These are phyloP conservation scores for Leptinotarsa peninsularis DNA, from an alignment of 2,888 invertebrate species.

Conservation along the genomic window DNA sequence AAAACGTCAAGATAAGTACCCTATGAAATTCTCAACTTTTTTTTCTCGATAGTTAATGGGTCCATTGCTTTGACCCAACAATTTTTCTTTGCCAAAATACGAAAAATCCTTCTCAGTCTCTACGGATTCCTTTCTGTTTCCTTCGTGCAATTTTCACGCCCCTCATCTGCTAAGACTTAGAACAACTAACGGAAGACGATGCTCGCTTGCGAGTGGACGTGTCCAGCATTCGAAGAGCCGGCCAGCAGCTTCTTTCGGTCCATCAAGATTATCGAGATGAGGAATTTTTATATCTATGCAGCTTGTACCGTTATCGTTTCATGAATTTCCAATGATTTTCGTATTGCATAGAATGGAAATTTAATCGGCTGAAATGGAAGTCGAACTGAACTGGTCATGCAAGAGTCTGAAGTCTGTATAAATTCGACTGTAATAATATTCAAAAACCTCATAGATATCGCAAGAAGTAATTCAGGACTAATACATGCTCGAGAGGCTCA, in stretches of 20 bases:
- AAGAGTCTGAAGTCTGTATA: too few relatives aligned
- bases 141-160: conserved; percentile 6
- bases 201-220: conserved; percentile 31
- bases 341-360: conserved; percentile 33
- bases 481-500: too few relatives aligned
- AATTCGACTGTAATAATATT: too few relatives aligned
- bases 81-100: too few relatives aligned
- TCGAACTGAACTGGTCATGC: background rate
- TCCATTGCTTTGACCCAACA: too few relatives aligned
- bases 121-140: background rate
- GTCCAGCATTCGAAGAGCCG: conserved; percentile 28
- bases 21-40: too few relatives aligned
- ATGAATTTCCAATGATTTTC: conserved; percentile 39
- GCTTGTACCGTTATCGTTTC: conserved; percentile 36
- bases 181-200: conserved; percentile 32
- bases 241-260: conserved; percentile 26
- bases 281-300: conserved; percentile 30
- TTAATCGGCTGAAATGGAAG: background rate
- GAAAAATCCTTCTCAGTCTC: too few relatives aligned
- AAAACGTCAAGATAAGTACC: too few relatives aligned
- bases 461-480: too few relatives aligned
- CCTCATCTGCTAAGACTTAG: conserved; percentile 10
- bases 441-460: too few relatives aligned
- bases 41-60: too few relatives aligned
- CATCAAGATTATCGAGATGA: conserved; percentile 23